Evolutionary conservation across 2,113 vertebrate genomes (phyloP).

Genomic region (Acrocephalus kingi): DNA sequence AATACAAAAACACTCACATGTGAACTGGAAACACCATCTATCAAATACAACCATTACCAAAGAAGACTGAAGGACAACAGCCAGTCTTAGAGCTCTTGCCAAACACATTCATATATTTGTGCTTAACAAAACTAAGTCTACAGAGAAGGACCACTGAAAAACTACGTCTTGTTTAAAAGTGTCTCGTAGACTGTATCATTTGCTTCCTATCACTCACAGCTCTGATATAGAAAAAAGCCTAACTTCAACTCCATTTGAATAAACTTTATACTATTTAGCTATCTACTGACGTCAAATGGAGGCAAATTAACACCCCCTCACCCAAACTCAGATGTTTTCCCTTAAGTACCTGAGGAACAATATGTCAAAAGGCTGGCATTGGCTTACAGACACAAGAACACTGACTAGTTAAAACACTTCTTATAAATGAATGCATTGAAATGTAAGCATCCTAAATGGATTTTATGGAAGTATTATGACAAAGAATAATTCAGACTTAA

Average conservation of each 20-base stretch:
- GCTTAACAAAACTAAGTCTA: not conserved
- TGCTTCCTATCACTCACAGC: not conserved
- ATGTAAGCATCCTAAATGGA: not conserved
- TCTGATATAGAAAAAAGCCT: not conserved
- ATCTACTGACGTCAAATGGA: not conserved
- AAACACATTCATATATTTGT: not conserved
- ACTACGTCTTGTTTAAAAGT: not conserved
- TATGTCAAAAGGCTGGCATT: not conserved
- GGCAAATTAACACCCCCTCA: not conserved
- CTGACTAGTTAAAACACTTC: not conserved
- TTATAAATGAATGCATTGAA: not conserved
- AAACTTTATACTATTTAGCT: not conserved
- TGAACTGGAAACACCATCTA: not conserved
- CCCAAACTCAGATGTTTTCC: not conserved
- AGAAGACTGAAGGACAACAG: not conserved
- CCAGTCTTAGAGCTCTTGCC: not conserved
- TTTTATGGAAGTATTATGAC: not conserved
- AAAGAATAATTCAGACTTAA: not conserved
- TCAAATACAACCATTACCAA: not conserved
- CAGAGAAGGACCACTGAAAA: not conserved
- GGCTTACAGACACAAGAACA: not conserved
- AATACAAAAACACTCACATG: not conserved
- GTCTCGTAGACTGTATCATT: not conserved
- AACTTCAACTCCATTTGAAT: not conserved
- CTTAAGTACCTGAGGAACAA: not conserved